Conservation (phyloP, 2,797 vertebrate species). For the Hippocampus kuda region DNA sequence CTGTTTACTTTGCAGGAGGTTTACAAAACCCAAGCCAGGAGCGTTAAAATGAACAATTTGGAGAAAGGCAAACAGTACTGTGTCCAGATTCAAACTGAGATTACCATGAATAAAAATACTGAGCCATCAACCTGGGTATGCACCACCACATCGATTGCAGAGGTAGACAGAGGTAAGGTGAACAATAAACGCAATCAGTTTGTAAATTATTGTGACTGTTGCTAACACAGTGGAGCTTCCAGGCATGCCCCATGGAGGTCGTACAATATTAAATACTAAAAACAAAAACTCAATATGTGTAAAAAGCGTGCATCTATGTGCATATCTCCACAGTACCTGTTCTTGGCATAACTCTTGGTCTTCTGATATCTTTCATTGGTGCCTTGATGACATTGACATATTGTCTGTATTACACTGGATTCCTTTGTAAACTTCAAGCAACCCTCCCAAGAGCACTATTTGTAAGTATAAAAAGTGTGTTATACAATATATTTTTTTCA, state of each 20-base stretch:
- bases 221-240: not conserved
- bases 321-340: not conserved
- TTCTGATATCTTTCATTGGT: not conserved
- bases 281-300: not conserved
- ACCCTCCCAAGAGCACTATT: not conserved
- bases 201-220: not conserved
- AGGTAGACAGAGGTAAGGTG: not conserved
- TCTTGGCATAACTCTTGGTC: not conserved
- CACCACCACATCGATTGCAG: not conserved
- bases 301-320: no score
- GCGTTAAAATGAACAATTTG: not conserved
- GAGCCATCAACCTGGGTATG: conserved; percentile 1
- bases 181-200: not conserved
- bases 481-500: not conserved
- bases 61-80: not conserved
- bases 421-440: not conserved
- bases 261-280: not conserved
- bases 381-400: not conserved
- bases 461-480: not conserved
- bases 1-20: not conserved
- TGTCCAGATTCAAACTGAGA: not conserved
- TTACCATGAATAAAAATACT: conserved; percentile 4
- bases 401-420: not conserved
- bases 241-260: not conserved
- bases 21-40: not conserved